Evolutionary conservation across 2,113 vertebrate species (phyloP), one percentile per base, ranked within the genome.

Genomic region (Perca flavescens): DNA sequence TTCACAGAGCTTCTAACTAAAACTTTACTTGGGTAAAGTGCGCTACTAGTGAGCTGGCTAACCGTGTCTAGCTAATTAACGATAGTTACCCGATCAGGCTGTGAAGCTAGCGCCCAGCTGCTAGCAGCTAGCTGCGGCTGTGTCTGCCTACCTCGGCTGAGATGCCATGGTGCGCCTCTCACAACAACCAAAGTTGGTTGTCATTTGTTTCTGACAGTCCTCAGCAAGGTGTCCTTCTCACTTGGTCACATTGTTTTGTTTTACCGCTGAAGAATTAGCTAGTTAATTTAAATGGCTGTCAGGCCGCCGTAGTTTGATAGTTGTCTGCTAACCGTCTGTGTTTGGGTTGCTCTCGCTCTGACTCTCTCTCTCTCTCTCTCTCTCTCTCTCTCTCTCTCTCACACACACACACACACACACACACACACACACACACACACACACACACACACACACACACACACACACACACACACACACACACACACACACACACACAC

Each of bases 111-210:
- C 68, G 40, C 47, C 67, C 78, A 46, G 87, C 78, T n/a, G 86
- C 78, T 85, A 91, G 71, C 76, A 50, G 89, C 83, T 89, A 89
- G 75, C 84, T 40, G 78, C 68, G 53, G 63, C 80, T 49, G 78
- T 19, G 65, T 78, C 78, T 73, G 36, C 93, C 87, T 93, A 96
- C 95, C 95, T 95, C 83, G 94, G 90, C 74, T 92, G 93, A 74
- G 92, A 91, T 88, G 94, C 94, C 95, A 96, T 96, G 89, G 85
- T 89, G 85, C 91, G 79, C 84, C 92, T 80, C 86, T 89, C 90
- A 52, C 76, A 25, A 82, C 85, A 79, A 83, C 77, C 87, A 56
- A 91, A 93, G 89, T 91, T 93, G 87, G 81, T 79, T 86, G 92
- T 93, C 94, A 93, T 93, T 77, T 79, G 93, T 84, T 77, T 83